Evolutionary conservation across 2,888 invertebrate species (phyloP).

Genomic region (Plemyria rubiginata): DNA sequence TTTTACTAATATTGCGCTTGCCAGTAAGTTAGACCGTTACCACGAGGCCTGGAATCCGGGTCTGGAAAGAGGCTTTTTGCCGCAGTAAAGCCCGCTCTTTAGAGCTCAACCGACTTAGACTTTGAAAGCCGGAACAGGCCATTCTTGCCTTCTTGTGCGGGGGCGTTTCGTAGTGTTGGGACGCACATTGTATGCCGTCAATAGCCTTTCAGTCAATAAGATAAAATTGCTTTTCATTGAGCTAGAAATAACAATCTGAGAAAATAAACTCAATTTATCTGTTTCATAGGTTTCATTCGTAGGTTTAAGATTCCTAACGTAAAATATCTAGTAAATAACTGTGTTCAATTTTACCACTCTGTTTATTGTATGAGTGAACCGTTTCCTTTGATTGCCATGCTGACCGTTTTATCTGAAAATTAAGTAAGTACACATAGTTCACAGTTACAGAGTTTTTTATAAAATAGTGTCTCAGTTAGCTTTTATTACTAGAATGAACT

Average conservation of each 20-base stretch:
- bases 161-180: constrained; percentile 62
- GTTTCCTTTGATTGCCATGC: too few relatives aligned
- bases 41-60: neutral
- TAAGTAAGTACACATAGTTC: too few relatives aligned
- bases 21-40: neutral
- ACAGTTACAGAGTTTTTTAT: too few relatives aligned
- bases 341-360: too few relatives aligned
- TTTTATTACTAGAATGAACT: too few relatives aligned
- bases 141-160: constrained; percentile 58
- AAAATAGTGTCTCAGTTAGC: too few relatives aligned
- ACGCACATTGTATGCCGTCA: constrained; percentile 32
- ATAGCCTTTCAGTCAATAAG: constrained; percentile 14
- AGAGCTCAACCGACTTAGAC: constrained; percentile 63
- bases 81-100: constrained; percentile 51
- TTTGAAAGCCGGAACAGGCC: constrained; percentile 64
- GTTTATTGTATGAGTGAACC: too few relatives aligned
- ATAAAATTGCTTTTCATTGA: neutral
- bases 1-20: neutral
- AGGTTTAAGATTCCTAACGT: too few relatives aligned
- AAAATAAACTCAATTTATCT: neutral
- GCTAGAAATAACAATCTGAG: neutral
- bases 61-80: constrained; percentile 48
- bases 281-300: too few relatives aligned
- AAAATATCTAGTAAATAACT: too few relatives aligned
- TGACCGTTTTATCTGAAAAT: too few relatives aligned